Evolutionary conservation across 2,888 invertebrate species (phyloP), one percentile per base, ranked within the genome.

Genomic region (Litoditis marina): DNA sequence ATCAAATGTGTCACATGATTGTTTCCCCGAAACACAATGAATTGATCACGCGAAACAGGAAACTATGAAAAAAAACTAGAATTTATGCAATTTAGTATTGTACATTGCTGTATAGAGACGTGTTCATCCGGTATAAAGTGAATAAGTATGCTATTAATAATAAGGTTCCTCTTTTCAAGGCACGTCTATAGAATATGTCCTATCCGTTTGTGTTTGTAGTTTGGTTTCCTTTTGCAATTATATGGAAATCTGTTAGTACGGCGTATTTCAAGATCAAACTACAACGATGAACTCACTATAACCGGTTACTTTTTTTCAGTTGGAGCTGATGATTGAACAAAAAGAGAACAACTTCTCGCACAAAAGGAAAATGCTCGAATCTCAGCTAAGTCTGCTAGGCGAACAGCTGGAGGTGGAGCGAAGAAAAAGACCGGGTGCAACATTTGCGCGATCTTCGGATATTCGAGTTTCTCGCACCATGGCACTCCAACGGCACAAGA

Each of bases 381-480:
- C 74, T 16, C 76, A 78, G 61, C 60, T 77, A n/a, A 55, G 68
- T 11, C 50, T 75, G 47, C 66, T 78, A 32, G 66, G 75, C 44
- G 78, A 78, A 47, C 78, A 78, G 60, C 66, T 78, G 27, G 78
- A 78, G 19, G 63, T 68, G 2, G 78, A 78, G 52, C 61, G 75
- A 16, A 62, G 73, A 1, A 67, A 73, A 4, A 65, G 75, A 31
- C 39, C 60, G 22, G 53, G 46, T 2, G 52, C n/a, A n/a, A n/a
- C n/a, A n/a, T 61, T 61, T 42, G 61, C 54, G 34, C 44, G 61
- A 22, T 30, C 47, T 4, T 49, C 61, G 19, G 61, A 61, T 32
- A 44, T 54, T 16, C 44, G 61, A 47, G 22, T 55, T 47, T 55
- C 49, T 47, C 22, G 61, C 22, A 55, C 61, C 16, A 61, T 55